Percentiles rank a stretch among this genome's conserved stretches.
Evolutionary conservation across 2,113 vertebrate species (phyloP).

Genomic region (Planiliza haematocheilus): DNA sequence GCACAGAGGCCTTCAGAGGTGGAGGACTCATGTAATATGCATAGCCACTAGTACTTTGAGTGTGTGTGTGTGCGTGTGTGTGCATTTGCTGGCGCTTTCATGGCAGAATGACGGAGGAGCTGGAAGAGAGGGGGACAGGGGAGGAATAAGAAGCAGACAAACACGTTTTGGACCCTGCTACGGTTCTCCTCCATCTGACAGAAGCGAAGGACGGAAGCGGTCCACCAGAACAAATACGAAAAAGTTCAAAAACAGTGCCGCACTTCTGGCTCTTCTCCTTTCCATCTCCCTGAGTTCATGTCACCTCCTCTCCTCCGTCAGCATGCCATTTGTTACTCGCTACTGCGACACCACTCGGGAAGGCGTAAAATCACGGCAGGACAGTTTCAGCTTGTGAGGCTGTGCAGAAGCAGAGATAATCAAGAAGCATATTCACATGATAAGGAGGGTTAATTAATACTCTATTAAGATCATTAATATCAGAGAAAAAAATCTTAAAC

Average conservation of each 20-base stretch:
- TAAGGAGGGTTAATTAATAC: constrained; percentile 50
- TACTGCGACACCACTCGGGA: constrained; percentile 1
- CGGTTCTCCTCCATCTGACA: constrained; percentile 32
- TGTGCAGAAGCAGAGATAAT: constrained; percentile 23
- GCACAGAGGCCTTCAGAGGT: constrained; percentile 69
- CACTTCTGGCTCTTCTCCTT: constrained; percentile 6
- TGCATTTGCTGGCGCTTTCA: constrained; percentile 45
- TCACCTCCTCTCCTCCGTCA: constrained; percentile 7
- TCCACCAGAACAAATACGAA: constrained; percentile 43
- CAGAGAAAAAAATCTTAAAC: constrained; percentile 3
- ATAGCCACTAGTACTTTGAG: constrained; percentile 60
- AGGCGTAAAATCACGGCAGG: background rate
- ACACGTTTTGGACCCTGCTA: constrained; percentile 33
- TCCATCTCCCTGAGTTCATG: constrained; percentile 21
- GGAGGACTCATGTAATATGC: constrained; percentile 80
- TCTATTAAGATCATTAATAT: constrained; percentile 37
- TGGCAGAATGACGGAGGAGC: constrained; percentile 61
- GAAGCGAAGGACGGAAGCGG: constrained; percentile 30
- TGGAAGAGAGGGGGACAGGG: constrained; percentile 45
- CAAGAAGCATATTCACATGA: constrained; percentile 22
- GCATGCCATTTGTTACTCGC: constrained; percentile 34
- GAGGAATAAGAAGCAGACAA: constrained; percentile 61
- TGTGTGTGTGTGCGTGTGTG: constrained; percentile 49
- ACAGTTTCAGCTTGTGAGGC: background rate
- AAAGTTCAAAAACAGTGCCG: background rate